Evolutionary conservation across 2,113 vertebrate genomes (phyloP).

Genomic region (Xiphophorus couchianus): DNA sequence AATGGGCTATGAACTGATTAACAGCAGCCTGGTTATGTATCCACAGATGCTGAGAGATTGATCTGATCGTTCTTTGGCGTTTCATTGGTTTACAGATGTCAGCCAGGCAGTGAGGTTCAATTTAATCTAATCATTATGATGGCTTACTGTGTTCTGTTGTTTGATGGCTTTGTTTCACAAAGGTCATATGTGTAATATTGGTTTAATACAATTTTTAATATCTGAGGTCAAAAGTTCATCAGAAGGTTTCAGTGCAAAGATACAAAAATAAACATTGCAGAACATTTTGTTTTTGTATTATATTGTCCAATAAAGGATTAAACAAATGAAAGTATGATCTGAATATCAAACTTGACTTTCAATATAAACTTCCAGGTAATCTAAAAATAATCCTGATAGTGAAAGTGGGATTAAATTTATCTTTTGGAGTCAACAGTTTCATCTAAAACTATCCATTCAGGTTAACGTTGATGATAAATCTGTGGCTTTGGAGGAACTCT

Average conservation of each 20-base stretch:
- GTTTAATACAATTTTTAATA: slow-evolving; percentile 10
- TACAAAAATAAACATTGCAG: not conserved
- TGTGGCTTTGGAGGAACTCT: not conserved
- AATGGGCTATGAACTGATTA: not conserved
- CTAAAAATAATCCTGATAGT: slow-evolving; percentile 16
- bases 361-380: not conserved
- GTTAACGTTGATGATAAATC: slow-evolving; percentile 10
- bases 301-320: not conserved
- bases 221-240: slow-evolving; percentile 19
- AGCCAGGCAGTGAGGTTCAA: not conserved
- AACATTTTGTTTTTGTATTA: not conserved
- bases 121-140: slow-evolving; percentile 14
- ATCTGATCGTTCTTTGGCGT: not conserved
- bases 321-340: not conserved
- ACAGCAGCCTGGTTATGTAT: not conserved
- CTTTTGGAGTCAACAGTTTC: slow-evolving; percentile 18
- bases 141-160: not conserved
- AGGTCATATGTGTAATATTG: not conserved
- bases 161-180: not conserved
- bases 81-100: slow-evolving; percentile 2
- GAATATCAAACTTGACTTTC: not conserved
- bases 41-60: not conserved
- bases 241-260: not conserved
- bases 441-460: slow-evolving; percentile 1
- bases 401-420: slow-evolving; percentile 9